Percentiles rank a stretch among this genome's conserved stretches.
These are phyloP conservation scores for Agapetus fuscipes DNA, from an alignment of 2,888 invertebrate genomes.

Conservation along the genomic window DNA sequence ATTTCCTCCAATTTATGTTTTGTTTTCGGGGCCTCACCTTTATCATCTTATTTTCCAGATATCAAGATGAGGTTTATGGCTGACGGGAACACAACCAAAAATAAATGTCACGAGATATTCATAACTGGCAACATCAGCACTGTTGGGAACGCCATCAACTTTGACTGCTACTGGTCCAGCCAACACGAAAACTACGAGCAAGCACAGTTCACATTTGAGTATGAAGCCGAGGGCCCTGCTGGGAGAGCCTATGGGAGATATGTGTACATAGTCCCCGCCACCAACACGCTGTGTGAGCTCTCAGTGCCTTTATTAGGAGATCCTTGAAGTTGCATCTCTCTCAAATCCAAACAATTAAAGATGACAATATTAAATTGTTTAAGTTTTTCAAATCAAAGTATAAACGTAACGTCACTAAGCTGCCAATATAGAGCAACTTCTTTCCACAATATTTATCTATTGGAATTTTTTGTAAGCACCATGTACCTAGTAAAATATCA, in stretches of 20 bases:
- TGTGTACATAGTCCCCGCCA: constrained; percentile 14
- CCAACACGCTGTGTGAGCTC: constrained; percentile 9
- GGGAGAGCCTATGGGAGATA: constrained; percentile 11
- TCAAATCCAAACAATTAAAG: no score
- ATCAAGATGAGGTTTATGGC: constrained; percentile 13
- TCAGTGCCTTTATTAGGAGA: background rate
- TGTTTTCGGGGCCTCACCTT: no score
- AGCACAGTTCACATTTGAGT: constrained; percentile 15
- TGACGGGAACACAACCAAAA: constrained; percentile 9
- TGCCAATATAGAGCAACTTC: no score
- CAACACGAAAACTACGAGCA: constrained; percentile 16
- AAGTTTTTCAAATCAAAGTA: no score
- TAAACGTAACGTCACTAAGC: no score
- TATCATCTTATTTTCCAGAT: constrained; percentile 8
- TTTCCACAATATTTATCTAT: no score
- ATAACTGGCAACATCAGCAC: constrained; percentile 1
- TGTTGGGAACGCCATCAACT: constrained; percentile 4
- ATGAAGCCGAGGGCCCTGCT: constrained; percentile 4
- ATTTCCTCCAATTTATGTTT: no score
- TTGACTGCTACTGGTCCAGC: constrained; percentile 18
- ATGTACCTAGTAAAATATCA: no score
- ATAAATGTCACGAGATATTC: constrained; percentile 16
- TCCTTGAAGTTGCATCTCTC: no score
- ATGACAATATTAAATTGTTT: no score
- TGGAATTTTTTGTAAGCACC: no score